Evolutionary conservation across 2,113 vertebrate species (phyloP).

Genomic region (Gulo gulo): DNA sequence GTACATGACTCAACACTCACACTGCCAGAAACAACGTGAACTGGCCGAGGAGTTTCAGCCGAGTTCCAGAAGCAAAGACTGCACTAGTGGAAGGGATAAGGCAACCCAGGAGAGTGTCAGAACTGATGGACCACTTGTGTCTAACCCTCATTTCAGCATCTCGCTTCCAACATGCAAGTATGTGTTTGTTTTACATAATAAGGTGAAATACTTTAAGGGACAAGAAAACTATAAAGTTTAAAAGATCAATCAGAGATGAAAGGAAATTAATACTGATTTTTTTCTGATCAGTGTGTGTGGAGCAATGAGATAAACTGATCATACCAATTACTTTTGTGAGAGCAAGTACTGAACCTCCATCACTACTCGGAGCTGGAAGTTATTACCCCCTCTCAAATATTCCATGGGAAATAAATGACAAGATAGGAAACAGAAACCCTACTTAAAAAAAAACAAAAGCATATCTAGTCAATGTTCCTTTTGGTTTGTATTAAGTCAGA

Average conservation of each 20-base stretch:
- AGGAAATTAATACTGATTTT: slow-evolving; percentile 43
- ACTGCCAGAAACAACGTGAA: not conserved
- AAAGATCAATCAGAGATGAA: slow-evolving; percentile 12
- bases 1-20: not conserved
- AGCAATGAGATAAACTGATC: slow-evolving; percentile 26
- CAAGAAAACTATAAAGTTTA: slow-evolving; percentile 26
- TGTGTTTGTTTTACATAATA: not conserved
- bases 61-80: slow-evolving; percentile 2
- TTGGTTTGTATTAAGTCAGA: not conserved
- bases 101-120: not conserved
- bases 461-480: not conserved
- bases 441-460: slow-evolving; percentile 10
- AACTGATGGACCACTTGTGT: not conserved
- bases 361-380: not conserved
- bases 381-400: slow-evolving; percentile 4
- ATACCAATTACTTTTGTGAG: not conserved
- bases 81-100: not conserved
- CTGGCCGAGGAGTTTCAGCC: not conserved
- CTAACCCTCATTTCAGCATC: not conserved
- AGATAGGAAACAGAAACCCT: not conserved
- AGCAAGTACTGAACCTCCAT: not conserved
- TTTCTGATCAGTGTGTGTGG: not conserved
- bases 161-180: not conserved
- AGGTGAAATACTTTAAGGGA: slow-evolving; percentile 39
- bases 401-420: slow-evolving; percentile 5